Percentiles rank a stretch among this genome's conserved stretches.
Conservation (phyloP, 2,113 vertebrate genomes). For the Melanerpes aurifrons region DNA sequence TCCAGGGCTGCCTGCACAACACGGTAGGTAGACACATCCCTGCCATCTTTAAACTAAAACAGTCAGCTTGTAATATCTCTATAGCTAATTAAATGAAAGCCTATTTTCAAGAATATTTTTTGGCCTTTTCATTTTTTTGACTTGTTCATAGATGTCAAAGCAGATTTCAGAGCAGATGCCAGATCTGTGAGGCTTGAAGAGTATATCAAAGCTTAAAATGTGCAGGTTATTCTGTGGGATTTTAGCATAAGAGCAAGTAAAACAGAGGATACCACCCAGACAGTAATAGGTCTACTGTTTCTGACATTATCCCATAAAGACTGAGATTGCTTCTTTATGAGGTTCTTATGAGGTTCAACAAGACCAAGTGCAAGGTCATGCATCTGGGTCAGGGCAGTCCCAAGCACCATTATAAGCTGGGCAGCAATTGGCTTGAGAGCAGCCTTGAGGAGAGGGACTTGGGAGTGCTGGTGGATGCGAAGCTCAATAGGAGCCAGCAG, state of each 20-base stretch:
- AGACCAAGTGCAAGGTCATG: no score
- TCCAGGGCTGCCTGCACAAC: neutral
- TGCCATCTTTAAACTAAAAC: neutral
- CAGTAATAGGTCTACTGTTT: neutral
- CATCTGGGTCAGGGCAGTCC: no score
- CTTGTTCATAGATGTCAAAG: neutral
- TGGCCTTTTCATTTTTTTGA: neutral
- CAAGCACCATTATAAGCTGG: no score
- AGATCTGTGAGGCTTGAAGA: neutral
- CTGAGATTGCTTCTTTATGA: neutral
- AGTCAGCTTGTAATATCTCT: neutral
- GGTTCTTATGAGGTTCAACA: no score
- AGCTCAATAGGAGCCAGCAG: no score
- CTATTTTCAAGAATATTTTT: neutral
- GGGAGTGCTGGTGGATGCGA: no score
- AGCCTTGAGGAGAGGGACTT: no score
- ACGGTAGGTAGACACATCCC: neutral
- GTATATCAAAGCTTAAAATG: neutral
- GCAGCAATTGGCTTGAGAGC: no score
- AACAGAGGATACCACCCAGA: neutral
- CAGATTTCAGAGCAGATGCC: neutral
- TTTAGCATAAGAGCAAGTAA: neutral
- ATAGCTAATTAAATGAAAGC: neutral
- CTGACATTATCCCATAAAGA: neutral
- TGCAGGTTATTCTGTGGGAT: neutral